Base-by-base conservation (phyloP, 2,888 invertebrate genomes). In the Tubulanus polymorphus region DNA sequence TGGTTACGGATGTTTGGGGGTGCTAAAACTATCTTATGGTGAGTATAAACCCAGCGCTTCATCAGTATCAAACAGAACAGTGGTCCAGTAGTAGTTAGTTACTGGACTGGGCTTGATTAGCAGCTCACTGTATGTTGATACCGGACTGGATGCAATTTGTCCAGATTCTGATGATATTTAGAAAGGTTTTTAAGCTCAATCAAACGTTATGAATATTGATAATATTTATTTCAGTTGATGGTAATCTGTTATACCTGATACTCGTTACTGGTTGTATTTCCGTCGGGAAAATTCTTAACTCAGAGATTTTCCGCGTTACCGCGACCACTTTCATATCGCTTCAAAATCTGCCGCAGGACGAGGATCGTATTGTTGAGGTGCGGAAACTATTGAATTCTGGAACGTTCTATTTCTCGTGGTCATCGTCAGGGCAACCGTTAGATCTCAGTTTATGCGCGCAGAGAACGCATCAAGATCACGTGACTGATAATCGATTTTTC, bases 361-460 rank as follows among this genome's bases (percentile, higher is more conserved):
- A 80, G 47, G 81, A 81, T 28, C 64, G 75, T 27, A 71, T 82
- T 20, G 65, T 66, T 48, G 81, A 81, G 63, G 75, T 81, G 3
- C 86, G 92, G 62, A 94, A 95, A 79, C 82, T 99, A 53, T 83
- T 99, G 2, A 95, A 93, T 77, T 95, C 96, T n/a, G 97, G 97
- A 12, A 95, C 94, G 35, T 97, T 97, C 80, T 99, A 99, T 78
- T 99, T 99, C 80, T 90, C 95, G 0, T 91, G 90, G 89, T 85
- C 85, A 41, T 78, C 62, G 82, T 83, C 48, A 69, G 80, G 61
- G 2, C 54, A 63, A 3, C 83, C 87, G 48, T 87, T 94, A 74
- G 97, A 99, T 83, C 85, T 99, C 57, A 97, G 95, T 15, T 81
- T 96, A 54, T 95, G 94, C 79, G 91, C 93, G 51, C 97, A 97